A percentile compares a stretch with the other conserved stretches of the same genome.
phyloP scores from a whole-genome alignment of 1,140 invertebrate species.

The Eulimnadia texana region DNA sequence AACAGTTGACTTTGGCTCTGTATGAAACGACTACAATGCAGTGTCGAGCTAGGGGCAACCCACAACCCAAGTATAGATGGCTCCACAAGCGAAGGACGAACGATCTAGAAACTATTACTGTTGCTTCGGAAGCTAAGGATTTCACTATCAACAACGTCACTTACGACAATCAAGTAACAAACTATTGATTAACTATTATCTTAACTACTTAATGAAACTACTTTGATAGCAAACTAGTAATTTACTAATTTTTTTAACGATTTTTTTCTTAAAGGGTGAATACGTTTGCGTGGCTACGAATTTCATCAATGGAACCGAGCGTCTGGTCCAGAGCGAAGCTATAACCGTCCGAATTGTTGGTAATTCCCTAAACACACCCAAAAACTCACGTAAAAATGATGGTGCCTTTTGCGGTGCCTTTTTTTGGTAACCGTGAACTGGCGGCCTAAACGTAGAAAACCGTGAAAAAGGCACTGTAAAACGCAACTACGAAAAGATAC shows the following conservation, averaged over 20 bases:
- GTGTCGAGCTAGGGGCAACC: conserved; percentile 70
- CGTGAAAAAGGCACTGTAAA: no score
- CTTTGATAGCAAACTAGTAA: no score
- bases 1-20: conserved; percentile 49
- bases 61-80: conserved; percentile 66
- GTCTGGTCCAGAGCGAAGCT: conserved; percentile 47
- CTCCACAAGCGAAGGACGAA: conserved; percentile 36
- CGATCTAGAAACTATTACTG: conserved; percentile 19
- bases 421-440: no score
- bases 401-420: no score
- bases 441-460: no score
- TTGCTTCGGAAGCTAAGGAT: conserved; percentile 26
- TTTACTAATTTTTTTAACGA: not conserved
- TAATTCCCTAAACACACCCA: conserved; percentile 27
- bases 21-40: conserved; percentile 60
- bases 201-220: no score
- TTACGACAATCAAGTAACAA: conserved; percentile 51
- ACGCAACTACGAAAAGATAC: no score
- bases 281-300: conserved; percentile 71
- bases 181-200: not conserved
- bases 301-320: conserved; percentile 52
- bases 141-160: conserved; percentile 60
- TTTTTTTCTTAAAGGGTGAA: conserved; percentile 36
- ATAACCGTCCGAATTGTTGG: conserved; percentile 56
- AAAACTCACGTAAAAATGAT: no score